A percentile compares a stretch with the other conserved stretches of the same genome.
These are phyloP conservation scores for Drosophila birchii DNA, from an alignment of 2,888 invertebrate genomes.

Conservation along the genomic window DNA sequence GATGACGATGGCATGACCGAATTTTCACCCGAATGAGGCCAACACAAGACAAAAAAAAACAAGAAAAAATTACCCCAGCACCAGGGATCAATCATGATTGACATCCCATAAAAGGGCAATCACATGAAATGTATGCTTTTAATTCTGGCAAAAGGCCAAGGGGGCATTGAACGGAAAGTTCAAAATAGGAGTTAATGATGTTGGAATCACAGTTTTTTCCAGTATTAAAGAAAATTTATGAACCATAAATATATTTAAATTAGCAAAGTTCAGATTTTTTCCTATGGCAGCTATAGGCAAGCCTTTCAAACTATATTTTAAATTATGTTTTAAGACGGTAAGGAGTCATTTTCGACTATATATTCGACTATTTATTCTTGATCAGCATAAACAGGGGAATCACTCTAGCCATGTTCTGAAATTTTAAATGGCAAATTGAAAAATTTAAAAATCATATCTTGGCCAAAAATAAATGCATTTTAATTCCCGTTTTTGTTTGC, in stretches of 20 bases:
- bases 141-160: neutral
- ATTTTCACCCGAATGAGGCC: constrained; percentile 22
- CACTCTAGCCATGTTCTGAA: no score
- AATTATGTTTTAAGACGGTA: no score
- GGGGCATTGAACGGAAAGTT: neutral
- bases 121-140: constrained; percentile 22
- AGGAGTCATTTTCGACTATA: no score
- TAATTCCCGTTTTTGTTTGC: no score
- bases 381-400: no score
- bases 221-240: neutral
- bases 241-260: neutral
- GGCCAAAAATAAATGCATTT: no score
- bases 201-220: neutral
- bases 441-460: no score
- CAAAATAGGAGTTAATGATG: neutral
- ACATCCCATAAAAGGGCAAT: constrained; percentile 30
- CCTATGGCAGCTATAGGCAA: no score
- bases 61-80: constrained; percentile 1
- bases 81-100: constrained; percentile 33
- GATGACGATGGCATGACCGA: constrained; percentile 32
- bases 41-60: neutral
- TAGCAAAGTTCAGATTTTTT: no score
- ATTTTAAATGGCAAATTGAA: no score
- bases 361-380: no score
- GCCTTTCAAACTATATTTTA: no score